Base-by-base conservation (phyloP, 1,140 invertebrate genomes). In the Eciton burchellii region DNA sequence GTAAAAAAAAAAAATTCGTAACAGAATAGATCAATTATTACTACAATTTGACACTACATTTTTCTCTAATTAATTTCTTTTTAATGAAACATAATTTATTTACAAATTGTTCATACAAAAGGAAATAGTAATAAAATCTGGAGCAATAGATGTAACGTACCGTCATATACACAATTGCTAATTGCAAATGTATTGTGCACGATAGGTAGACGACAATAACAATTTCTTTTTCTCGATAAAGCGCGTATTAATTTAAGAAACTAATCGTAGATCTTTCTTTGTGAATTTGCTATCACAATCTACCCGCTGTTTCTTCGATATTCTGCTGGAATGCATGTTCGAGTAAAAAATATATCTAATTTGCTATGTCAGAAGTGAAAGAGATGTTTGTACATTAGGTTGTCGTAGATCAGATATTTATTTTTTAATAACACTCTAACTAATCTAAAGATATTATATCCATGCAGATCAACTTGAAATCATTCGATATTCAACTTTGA, bases 181-280 rank as follows among this genome's bases (percentile, higher is more conserved):
- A n/a, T n/a, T n/a, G n/a, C n/a, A 49, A 57, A 79, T 79, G 74
- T 43, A 62, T 74, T 56, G n/a, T 56, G 41, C 1, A 16, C 35
- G 43, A 54, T 77, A 49, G 6, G 16, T 79, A 24, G 49, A 79
- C 63, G 49, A 79, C 63, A 79, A 79, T 79, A 79, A 72, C 54
- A 68, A 19, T 56, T n/a, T n/a, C 21, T 77, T 77, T 66, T 5
- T 66, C 3, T 68, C n/a, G 43, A 68, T 16, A 57, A 79, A 79
- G 52, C 49, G 41, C 11, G 1, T 24, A 26, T 54, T 16, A 19
- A 19, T 0, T 68, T 54, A 43, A 56, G 0, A 26, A 70, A 79
- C 24, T 56, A 35, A 47, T 21, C 47, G 52, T 63, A 65, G 0
- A 9, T 26, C 60, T 65, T 65, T 65, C 49, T 62, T 60, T 43